Evolutionary conservation across 2,888 invertebrate species (phyloP).

Genomic region (Athalia cordata): DNA sequence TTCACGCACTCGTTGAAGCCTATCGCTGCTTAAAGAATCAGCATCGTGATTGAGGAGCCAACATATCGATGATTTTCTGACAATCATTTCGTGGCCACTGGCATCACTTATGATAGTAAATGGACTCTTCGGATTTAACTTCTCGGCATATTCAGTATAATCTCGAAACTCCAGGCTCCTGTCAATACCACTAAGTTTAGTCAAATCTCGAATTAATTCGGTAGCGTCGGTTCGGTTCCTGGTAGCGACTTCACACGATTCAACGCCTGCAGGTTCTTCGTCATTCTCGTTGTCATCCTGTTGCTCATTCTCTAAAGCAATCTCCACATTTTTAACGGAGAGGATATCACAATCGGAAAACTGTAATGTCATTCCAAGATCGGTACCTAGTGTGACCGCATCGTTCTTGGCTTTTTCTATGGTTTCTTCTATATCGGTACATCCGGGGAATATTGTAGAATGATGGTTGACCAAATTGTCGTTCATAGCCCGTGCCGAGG

Average conservation of each 20-base stretch:
- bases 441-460: slow-evolving; percentile 1
- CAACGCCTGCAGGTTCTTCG: neutral
- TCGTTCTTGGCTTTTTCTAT: slow-evolving; percentile 14
- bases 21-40: slow-evolving; percentile 29
- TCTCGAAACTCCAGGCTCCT: too few relatives aligned
- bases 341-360: slow-evolving; percentile 17
- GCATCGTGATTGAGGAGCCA: slow-evolving; percentile 45
- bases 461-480: slow-evolving; percentile 1
- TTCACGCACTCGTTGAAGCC: slow-evolving; percentile 29
- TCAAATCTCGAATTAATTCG: slow-evolving; percentile 23
- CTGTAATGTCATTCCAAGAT: slow-evolving; percentile 23
- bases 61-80: slow-evolving; percentile 45
- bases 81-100: slow-evolving; percentile 28
- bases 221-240: too few relatives aligned
- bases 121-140: too few relatives aligned
- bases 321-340: slow-evolving; percentile 16
- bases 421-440: slow-evolving; percentile 20
- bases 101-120: slow-evolving; percentile 2
- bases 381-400: neutral
- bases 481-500: neutral
- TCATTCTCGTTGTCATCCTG: slow-evolving; percentile 6
- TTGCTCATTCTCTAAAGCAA: slow-evolving; percentile 14
- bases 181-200: slow-evolving; percentile 11
- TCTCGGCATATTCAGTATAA: too few relatives aligned
- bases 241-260: too few relatives aligned